A percentile compares a stretch with the other conserved stretches of the same genome.
Conservation (phyloP, 2,113 vertebrate genomes). For the Oreochromis spilurus region DNA sequence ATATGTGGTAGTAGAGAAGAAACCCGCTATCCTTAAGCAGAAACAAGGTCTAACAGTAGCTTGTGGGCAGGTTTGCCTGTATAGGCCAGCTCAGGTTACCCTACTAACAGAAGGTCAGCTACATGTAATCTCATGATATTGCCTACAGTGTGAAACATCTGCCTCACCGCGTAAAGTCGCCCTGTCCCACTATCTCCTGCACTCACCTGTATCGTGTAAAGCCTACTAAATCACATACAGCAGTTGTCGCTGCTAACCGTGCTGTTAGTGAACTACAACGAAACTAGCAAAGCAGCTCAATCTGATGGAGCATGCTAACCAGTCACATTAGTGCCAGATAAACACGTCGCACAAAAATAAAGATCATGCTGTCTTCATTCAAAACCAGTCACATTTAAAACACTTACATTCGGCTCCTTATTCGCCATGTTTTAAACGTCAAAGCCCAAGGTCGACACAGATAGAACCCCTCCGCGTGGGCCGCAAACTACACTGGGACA, state of each 20-base stretch:
- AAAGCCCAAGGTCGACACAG: slow-evolving; percentile 55
- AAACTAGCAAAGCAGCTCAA: background rate
- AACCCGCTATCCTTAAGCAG: background rate
- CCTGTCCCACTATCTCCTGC: background rate
- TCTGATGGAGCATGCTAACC: background rate
- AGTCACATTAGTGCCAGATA: background rate
- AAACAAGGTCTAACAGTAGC: background rate
- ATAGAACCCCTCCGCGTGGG: background rate
- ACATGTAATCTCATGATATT: background rate
- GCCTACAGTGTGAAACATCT: background rate
- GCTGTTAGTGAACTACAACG: background rate
- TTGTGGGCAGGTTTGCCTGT: background rate
- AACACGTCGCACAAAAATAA: background rate
- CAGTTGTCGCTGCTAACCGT: background rate
- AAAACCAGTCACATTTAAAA: background rate
- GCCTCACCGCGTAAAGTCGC: background rate
- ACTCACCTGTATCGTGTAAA: background rate
- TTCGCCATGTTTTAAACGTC: slow-evolving; percentile 60
- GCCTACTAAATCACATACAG: background rate
- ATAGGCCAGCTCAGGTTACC: background rate
- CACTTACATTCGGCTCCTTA: slow-evolving; percentile 68
- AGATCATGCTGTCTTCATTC: background rate
- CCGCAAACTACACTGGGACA: slow-evolving; percentile 34
- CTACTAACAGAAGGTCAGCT: background rate
- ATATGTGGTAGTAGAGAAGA: background rate